phyloP scores from a whole-genome alignment of 2,797 vertebrate species.

The Catharus ustulatus region DNA sequence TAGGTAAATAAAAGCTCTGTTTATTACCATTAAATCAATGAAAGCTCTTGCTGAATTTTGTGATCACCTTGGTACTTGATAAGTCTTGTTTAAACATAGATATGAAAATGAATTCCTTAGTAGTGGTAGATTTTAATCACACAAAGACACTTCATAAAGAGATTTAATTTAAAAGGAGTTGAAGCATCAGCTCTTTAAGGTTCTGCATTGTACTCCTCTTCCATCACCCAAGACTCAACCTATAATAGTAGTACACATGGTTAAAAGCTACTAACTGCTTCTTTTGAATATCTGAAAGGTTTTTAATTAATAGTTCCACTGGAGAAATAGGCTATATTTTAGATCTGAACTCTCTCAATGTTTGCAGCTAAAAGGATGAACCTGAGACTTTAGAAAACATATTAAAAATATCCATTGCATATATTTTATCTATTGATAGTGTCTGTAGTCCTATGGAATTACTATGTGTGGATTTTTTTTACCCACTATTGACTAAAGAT shows the following conservation, averaged over 20 bases:
- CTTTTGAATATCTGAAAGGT: not conserved
- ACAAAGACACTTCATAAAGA: not conserved
- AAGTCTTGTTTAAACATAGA: not conserved
- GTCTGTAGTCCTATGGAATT: not conserved
- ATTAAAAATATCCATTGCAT: not conserved
- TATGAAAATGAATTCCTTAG: not conserved
- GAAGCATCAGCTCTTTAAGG: not conserved
- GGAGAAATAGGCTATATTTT: not conserved
- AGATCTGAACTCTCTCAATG: not conserved
- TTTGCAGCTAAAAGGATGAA: not conserved
- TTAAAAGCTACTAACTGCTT: not conserved
- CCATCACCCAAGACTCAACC: not conserved
- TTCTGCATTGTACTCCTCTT: not conserved
- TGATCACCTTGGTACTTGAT: not conserved
- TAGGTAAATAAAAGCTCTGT: not conserved
- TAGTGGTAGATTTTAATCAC: not conserved
- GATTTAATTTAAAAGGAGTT: not conserved
- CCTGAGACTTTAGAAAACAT: not conserved
- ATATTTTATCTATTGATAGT: not conserved
- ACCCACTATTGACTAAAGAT: not conserved
- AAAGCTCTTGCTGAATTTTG: conserved; percentile 4
- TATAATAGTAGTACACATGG: not conserved
- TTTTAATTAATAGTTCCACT: not conserved
- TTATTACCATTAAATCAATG: not conserved
- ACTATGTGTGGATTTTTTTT: not conserved